phyloP scores from a whole-genome alignment of 2,888 invertebrate species.

The Drosophila falleni region DNA sequence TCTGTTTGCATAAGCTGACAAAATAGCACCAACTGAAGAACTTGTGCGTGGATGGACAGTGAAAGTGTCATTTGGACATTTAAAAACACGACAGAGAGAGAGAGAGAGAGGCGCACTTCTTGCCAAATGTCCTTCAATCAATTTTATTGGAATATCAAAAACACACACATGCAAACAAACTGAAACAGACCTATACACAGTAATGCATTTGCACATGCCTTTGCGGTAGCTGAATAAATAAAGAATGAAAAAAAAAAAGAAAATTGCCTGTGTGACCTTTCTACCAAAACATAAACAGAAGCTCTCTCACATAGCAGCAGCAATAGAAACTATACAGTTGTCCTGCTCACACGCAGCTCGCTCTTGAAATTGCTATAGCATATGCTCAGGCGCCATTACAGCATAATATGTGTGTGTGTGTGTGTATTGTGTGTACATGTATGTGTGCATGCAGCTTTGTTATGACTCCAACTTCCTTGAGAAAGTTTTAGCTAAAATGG shows the following conservation, averaged over 20 bases:
- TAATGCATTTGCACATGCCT: slow-evolving; percentile 33
- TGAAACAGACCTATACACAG: slow-evolving; percentile 12
- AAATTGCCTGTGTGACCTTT: slow-evolving; percentile 66
- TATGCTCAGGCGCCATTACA: slow-evolving; percentile 74
- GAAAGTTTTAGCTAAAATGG: slow-evolving; percentile 57
- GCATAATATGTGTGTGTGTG: slow-evolving; percentile 32
- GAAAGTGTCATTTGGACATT: slow-evolving; percentile 31
- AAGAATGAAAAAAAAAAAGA: slow-evolving; percentile 10
- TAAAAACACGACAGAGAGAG: not conserved
- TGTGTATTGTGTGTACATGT: not conserved
- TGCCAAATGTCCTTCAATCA: slow-evolving; percentile 57
- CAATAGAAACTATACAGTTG: slow-evolving; percentile 31
- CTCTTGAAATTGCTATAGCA: slow-evolving; percentile 59
- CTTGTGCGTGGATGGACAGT: slow-evolving; percentile 4
- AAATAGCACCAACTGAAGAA: slow-evolving; percentile 36
- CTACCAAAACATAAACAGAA: slow-evolving; percentile 70
- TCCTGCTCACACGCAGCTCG: slow-evolving; percentile 43
- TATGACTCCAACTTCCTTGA: slow-evolving; percentile 48
- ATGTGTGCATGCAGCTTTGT: slow-evolving; percentile 16
- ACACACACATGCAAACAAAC: slow-evolving; percentile 3
- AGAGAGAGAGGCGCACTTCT: not conserved
- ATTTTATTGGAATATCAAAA: slow-evolving; percentile 41
- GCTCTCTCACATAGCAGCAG: slow-evolving; percentile 10
- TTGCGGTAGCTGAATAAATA: slow-evolving; percentile 1
- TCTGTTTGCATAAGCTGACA: slow-evolving; percentile 36